Evolutionary conservation across 2,797 vertebrate species (phyloP), one percentile per base, ranked within the genome.

Genomic region (Acanthurus tractus): DNA sequence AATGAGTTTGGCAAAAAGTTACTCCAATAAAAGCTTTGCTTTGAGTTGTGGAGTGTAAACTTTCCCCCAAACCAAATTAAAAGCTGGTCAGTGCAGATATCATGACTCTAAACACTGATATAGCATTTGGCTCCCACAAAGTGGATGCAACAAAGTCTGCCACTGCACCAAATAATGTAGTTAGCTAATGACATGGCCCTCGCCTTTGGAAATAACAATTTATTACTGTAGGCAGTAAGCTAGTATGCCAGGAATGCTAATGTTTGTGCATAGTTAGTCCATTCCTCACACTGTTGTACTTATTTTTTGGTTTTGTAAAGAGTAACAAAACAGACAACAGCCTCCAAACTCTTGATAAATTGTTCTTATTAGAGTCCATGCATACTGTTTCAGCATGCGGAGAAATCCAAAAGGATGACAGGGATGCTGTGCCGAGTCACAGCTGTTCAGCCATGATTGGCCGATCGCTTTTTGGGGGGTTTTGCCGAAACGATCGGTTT

Each of bases 261-360:
- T 49, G 25, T 46, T 44, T 18, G 52, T 13, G 57, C 20, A 57
- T 20, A 71, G 2, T 42, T 34, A 23, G 29, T 52, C 2, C 6
- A 11, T 49, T 63, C 3, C 12, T 72, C 29, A 49, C 17, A 45
- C 25, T 38, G 20, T 45, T 56, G 9, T 34, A 18, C 10, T 13
- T 69, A 44, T 44, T n/a, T 44, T 49, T 76, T 40, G 6, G 38
- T 12, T 40, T 78, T 55, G 15, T 10, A 40, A 29, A 45, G 3
- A 20, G 36, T 20, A 8, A 63, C 20, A 64, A 23, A n/a, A 18
- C 22, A 34, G 11, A 45, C 52, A 56, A 22, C 34, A 11, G n/a
- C 0, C 44, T 66, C 18, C 1, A 22, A 74, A 44, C 13, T 57
- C 7, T 56, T 49, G 53, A 23, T 66, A 45, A 52, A 50, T 22